Evolutionary conservation across 2,888 invertebrate species (phyloP).

Genomic region (Nysson spinosus): DNA sequence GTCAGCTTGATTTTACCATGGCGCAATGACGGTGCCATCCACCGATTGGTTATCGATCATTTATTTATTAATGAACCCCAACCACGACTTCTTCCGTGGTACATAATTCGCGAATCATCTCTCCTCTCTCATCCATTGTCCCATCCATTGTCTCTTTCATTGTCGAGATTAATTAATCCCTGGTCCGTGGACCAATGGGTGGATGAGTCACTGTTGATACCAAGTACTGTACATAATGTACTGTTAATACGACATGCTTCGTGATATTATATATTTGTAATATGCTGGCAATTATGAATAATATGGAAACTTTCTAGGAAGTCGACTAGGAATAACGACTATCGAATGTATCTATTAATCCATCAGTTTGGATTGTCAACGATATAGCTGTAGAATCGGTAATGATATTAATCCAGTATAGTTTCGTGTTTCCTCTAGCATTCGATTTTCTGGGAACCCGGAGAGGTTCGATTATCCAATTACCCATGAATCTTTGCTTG

Average conservation of each 20-base stretch:
- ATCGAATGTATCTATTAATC: too few relatives aligned
- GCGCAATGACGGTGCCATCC: slow-evolving; percentile 24
- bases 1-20: slow-evolving; percentile 41
- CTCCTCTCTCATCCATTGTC: neutral
- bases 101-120: too few relatives aligned
- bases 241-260: too few relatives aligned
- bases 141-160: neutral
- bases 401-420: slow-evolving; percentile 25
- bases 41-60: slow-evolving; percentile 43
- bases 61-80: slow-evolving; percentile 51
- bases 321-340: too few relatives aligned
- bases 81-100: slow-evolving; percentile 12
- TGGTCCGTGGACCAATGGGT: too few relatives aligned
- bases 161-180: slow-evolving; percentile 32
- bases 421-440: slow-evolving; percentile 17
- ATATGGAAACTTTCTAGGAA: too few relatives aligned
- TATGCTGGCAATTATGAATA: too few relatives aligned
- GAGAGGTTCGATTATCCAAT: slow-evolving; percentile 58
- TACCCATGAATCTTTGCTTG: slow-evolving; percentile 30
- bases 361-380: too few relatives aligned
- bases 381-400: neutral
- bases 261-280: too few relatives aligned
- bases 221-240: too few relatives aligned
- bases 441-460: slow-evolving; percentile 38
- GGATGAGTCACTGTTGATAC: too few relatives aligned